Evolutionary conservation across 92 coral and sea anemone genomes (phyloP), one percentile per base, ranked within the genome.

Genomic region (Parazoanthus atlanticus): DNA sequence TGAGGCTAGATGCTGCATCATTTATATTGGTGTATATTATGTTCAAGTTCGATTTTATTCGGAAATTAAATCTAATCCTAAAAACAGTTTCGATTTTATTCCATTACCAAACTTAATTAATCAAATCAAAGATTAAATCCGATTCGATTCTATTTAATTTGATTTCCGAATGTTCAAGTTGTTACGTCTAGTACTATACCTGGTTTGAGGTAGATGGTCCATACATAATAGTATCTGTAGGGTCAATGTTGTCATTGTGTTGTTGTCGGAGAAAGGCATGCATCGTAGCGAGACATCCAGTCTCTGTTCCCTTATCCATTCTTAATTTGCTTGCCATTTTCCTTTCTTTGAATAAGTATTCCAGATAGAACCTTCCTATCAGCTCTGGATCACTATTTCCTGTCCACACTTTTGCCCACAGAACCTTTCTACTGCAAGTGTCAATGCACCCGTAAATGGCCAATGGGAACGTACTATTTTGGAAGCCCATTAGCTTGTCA

Each of bases 181-280:
- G 40, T 36, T 36, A 36, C 40, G 40, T 36, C 40, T 36, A 36
- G 40, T 36, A 36, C 40, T 36, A 36, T 74, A 86, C 89, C 85
- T 82, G 91, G 81, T 89, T 89, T 70, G 91, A 89, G 36, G 91
- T 89, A 32, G 91, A 89, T 69, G 91, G 88, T 54, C 91, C 91
- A 89, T 71, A 89, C 17, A 89, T 36, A 21, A 89, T 75, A 34
- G 92, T 85, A 49, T 85, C 89, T 46, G 31, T 67, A 75, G 80
- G 86, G 79, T 88, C 88, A 81, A 80, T 85, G 58, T 85, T 86
- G 58, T 80, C 92, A 86, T n/a, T n/a, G n/a, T 86, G 92, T 21
- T 86, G 85, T 56, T 86, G 67, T 52, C 89, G 74, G 25, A 90
- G 80, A 90, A 46, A 90, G 49, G 92, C 92, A 90, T 90, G 92